Base-by-base conservation (phyloP, 2,797 vertebrate genomes). In the Crocidura indochinensis region DNA sequence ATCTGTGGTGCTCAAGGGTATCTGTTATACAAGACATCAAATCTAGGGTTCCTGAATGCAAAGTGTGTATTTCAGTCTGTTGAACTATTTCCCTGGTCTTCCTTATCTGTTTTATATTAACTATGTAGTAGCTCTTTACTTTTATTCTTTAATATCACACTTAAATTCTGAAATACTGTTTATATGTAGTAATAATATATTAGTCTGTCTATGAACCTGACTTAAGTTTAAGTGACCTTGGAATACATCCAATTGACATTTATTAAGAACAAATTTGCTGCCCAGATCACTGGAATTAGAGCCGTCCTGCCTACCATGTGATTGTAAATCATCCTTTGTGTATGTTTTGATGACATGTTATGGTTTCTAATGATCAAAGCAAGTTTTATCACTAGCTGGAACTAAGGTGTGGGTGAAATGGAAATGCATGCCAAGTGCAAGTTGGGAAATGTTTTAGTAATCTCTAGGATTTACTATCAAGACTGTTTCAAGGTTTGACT, bases 341-440 rank as follows among this genome's bases (percentile, higher is more conserved):
- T 91, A 0, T 88, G 81, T 91, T 93, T 95, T 95, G 49, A 75
- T 78, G 74, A 72, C 47, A 26, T 27, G 26, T 81, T 95, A 85
- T 26, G 68, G 62, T 83, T 95, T 88, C 56, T 60, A 60, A 60
- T 60, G 56, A 60, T 60, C 79, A 86, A 93, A 86, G 29, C 82
- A 94, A 91, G 69, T 91, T 88, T 95, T 68, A 85, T 95, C 62
- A 87, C 69, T 88, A 94, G 69, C 44, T 92, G 90, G 77, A 96
- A 92, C 90, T 96, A 95, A 93, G 83, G 88, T 94, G 93, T 96
- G 84, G 88, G 29, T 87, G 92, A 89, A 92, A 85, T 85, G 91
- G 84, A 88, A 95, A 77, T 86, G 67, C 84, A 38, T 84, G 92
- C 84, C 90, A 93, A 75, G 64, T 93, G 60, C 94, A 93, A 88